Percentiles rank a stretch among this genome's conserved stretches.
phyloP scores from a whole-genome alignment of 2,797 vertebrate species.

The Hyperoplus immaculatus region DNA sequence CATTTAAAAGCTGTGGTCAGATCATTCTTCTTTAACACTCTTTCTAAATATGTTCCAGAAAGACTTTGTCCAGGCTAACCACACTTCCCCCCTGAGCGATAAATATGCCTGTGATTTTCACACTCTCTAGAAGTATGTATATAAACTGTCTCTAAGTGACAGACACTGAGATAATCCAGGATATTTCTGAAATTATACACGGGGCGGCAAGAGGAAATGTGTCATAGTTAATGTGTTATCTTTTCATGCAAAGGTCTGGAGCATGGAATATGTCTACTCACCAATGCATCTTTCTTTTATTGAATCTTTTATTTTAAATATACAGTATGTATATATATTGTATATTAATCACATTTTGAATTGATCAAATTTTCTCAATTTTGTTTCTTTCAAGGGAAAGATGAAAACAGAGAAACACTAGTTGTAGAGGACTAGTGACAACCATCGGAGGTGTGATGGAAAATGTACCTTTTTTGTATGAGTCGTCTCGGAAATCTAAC shows the following conservation, averaged over 20 bases:
- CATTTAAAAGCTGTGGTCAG: slow-evolving; percentile 53
- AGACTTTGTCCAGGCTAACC: slow-evolving; percentile 70
- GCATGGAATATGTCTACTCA: slow-evolving; percentile 9
- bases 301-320: too few relatives aligned
- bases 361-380: too few relatives aligned
- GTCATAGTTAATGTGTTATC: slow-evolving; percentile 48
- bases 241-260: slow-evolving; percentile 32
- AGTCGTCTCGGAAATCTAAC: too few relatives aligned
- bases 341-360: too few relatives aligned
- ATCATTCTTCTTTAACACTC: slow-evolving; percentile 44
- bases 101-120: slow-evolving; percentile 71
- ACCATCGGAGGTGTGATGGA: too few relatives aligned
- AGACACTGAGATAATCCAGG: slow-evolving; percentile 63
- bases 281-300: not conserved
- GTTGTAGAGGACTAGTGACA: too few relatives aligned
- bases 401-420: too few relatives aligned
- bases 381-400: too few relatives aligned
- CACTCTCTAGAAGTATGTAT: slow-evolving; percentile 59
- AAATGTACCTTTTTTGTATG: too few relatives aligned
- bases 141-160: slow-evolving; percentile 52
- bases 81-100: slow-evolving; percentile 64
- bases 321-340: too few relatives aligned
- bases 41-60: slow-evolving; percentile 59
- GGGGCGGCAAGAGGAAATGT: slow-evolving; percentile 34
- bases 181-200: slow-evolving; percentile 29